These are phyloP conservation scores for Aphaenogaster ashmeadi DNA, from an alignment of 1,140 invertebrate species.

Conservation along the genomic window DNA sequence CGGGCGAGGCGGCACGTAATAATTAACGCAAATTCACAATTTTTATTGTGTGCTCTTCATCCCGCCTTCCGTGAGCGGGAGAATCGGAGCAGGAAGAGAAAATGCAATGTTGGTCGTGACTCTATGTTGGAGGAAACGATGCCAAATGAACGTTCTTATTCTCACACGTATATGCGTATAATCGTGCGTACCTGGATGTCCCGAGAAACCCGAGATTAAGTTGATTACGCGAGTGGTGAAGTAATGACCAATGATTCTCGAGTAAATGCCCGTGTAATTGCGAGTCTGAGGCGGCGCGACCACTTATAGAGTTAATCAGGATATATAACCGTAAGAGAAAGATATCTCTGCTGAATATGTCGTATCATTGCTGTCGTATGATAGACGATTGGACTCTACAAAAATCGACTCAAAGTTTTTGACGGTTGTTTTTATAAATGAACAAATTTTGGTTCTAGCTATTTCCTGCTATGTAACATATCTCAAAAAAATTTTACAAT, in stretches of 20 bases:
- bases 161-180: not conserved
- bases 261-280: constrained; percentile 36
- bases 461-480: not conserved
- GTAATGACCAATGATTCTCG: constrained; percentile 30
- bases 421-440: not conserved
- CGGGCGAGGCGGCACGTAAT: constrained; percentile 66
- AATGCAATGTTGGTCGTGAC: constrained; percentile 17
- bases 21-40: constrained; percentile 74
- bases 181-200: not conserved
- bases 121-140: not conserved
- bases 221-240: constrained; percentile 10
- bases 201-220: not conserved
- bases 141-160: constrained; percentile 19
- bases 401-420: not conserved
- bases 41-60: constrained; percentile 56
- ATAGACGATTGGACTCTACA: not conserved
- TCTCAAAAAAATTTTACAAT: not conserved
- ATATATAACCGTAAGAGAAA: constrained; percentile 2
- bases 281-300: not conserved
- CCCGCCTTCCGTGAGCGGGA: constrained; percentile 52
- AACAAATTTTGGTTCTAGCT: not conserved
- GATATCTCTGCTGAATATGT: not conserved
- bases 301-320: constrained; percentile 20
- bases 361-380: not conserved
- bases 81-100: constrained; percentile 58